Evolutionary conservation across 1,140 invertebrate genomes (phyloP).

Genomic region (Ditylenchus dipsaci): DNA sequence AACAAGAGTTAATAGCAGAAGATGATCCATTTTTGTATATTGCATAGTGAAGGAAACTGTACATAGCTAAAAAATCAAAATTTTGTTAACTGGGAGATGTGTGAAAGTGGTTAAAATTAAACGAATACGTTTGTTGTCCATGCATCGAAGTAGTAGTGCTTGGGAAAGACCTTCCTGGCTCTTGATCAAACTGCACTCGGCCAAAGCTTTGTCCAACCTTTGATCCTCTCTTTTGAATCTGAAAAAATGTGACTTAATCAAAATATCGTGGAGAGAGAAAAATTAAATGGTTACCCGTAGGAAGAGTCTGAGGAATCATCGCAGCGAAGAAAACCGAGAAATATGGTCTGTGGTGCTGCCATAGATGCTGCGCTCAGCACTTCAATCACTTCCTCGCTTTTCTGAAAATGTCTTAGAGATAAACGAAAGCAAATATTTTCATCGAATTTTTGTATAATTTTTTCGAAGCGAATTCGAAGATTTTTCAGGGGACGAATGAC

Average conservation of each 20-base stretch:
- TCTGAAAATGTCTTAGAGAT: neutral
- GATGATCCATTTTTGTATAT: slow-evolving; percentile 16
- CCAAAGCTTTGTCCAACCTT: slow-evolving; percentile 42
- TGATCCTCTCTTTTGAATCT: slow-evolving; percentile 44
- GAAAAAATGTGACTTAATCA: slow-evolving; percentile 8
- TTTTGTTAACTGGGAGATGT: no score
- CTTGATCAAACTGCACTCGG: slow-evolving; percentile 43
- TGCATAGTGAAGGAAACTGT: slow-evolving; percentile 47
- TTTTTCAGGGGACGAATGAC: no score
- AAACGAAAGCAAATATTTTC: neutral
- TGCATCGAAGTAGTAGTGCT: slow-evolving; percentile 47
- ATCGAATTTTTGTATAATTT: no score
- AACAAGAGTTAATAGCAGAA: slow-evolving; percentile 17
- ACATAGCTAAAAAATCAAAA: slow-evolving; percentile 41
- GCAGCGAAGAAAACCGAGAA: slow-evolving; percentile 1
- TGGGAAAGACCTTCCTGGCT: slow-evolving; percentile 28
- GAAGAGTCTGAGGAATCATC: slow-evolving; percentile 1
- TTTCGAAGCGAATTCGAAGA: no score
- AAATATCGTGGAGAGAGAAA: neutral
- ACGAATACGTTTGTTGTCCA: slow-evolving; percentile 48
- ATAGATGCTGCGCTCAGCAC: neutral
- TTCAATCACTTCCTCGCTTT: slow-evolving; percentile 5
- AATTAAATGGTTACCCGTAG: neutral
- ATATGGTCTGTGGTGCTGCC: neutral
- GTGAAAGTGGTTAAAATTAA: no score